Evolutionary conservation across 2,888 invertebrate species (phyloP).

Genomic region (Teinopalpus imperialis): DNA sequence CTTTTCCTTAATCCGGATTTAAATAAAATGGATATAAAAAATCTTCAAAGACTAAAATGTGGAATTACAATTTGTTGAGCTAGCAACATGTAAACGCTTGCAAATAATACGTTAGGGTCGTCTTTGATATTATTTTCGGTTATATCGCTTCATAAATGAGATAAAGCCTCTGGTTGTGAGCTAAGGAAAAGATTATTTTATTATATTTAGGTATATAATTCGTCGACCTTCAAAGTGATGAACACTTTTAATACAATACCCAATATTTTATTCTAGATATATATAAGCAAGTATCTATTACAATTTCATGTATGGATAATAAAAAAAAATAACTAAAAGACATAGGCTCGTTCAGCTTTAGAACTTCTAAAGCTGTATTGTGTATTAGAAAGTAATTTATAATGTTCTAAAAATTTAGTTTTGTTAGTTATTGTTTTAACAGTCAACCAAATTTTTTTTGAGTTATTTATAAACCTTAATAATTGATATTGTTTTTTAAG

Average conservation of each 20-base stretch:
- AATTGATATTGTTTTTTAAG: too few species aligned
- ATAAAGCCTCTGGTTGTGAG: slow-evolving; percentile 36
- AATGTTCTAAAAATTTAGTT: too few species aligned
- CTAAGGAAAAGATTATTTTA: slow-evolving; percentile 46
- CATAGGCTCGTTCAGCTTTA: too few species aligned
- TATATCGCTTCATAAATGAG: slow-evolving; percentile 41
- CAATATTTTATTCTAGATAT: too few species aligned
- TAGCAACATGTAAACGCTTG: slow-evolving; percentile 27
- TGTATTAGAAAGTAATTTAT: too few species aligned
- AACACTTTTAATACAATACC: slow-evolving; percentile 28
- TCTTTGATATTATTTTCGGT: slow-evolving; percentile 45
- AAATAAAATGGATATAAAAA: slow-evolving; percentile 18
- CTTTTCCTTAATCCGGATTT: slow-evolving; percentile 3
- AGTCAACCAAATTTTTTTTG: too few species aligned
- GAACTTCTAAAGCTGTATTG: too few species aligned
- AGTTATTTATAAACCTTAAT: too few species aligned
- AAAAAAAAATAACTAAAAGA: too few species aligned
- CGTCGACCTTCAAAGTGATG: slow-evolving; percentile 28
- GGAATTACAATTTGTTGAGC: slow-evolving; percentile 16
- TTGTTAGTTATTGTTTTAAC: too few species aligned
- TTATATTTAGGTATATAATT: slow-evolving; percentile 44
- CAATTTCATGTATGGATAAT: too few species aligned
- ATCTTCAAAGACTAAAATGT: slow-evolving; percentile 9
- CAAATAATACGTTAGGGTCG: slow-evolving; percentile 33
- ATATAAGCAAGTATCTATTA: slow-evolving; percentile 28